These are phyloP conservation scores for Anastrepha obliqua DNA, from an alignment of 1,140 invertebrate genomes.

Conservation along the genomic window DNA sequence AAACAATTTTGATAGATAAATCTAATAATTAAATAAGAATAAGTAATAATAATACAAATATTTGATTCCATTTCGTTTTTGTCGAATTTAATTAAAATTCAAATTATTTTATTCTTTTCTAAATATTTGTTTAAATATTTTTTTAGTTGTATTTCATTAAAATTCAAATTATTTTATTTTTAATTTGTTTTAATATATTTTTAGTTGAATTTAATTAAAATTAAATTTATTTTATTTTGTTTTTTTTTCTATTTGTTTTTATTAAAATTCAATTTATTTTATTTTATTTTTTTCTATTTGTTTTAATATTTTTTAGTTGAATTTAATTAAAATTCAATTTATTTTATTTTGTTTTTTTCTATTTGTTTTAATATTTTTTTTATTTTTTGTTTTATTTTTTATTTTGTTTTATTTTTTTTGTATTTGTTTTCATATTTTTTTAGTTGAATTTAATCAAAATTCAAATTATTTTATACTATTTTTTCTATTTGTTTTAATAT, in stretches of 20 bases:
- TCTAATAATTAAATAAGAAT: too few relatives aligned
- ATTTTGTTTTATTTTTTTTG: too few relatives aligned
- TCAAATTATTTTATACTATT: too few relatives aligned
- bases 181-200: not conserved
- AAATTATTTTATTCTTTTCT: not conserved
- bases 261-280: not conserved
- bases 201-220: not conserved
- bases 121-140: not conserved
- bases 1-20: too few relatives aligned
- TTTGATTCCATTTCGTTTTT: not conserved
- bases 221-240: not conserved
- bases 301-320: not conserved
- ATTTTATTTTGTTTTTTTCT: not conserved
- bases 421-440: too few relatives aligned
- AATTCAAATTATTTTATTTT: not conserved
- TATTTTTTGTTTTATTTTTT: too few relatives aligned
- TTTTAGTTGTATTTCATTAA: not conserved
- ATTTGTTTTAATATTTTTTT: not conserved
- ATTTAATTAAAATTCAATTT: not conserved
- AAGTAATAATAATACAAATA: too few relatives aligned
- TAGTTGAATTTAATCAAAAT: too few relatives aligned
- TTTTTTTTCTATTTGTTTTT: not conserved
- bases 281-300: slow-evolving; percentile 2
- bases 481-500: too few relatives aligned
- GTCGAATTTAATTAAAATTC: too few relatives aligned